Evolutionary conservation across 2,888 invertebrate genomes (phyloP), one percentile per base, ranked within the genome.

Genomic region (Scrobipalpa costella): DNA sequence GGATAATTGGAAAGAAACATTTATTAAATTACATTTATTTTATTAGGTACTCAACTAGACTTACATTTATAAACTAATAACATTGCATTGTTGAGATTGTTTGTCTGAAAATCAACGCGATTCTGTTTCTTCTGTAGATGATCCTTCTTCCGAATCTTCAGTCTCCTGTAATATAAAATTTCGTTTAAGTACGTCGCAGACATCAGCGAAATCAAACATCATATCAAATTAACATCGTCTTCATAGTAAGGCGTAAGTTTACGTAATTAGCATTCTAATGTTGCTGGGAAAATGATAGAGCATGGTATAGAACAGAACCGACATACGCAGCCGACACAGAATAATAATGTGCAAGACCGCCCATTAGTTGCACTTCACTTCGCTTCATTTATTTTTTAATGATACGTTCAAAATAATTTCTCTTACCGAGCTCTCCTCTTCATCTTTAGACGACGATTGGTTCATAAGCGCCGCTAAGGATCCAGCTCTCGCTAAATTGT

Each of bases 391-490:
- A 40, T 13, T 13, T 40, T 40, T 13, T 40, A 40, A 40, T 40
- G 13, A 40, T 13, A 40, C 40, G 13, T 13, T 40, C 13, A 13
- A 3, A 33, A 55, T 19, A 21, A 9, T 52, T 50, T 21, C 17
- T 13, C 63, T 74, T 81, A 90, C 90, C 75, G 88, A 78, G 44
- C 83, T 80, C 33, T 86, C 85, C 0, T 83, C 85, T 59, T 85
- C 82, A 6, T 84, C 83, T 72, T 81, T 85, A 7, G 81, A 78
- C 0, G 83, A 72, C 1, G 88, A 84, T 57, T 86, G 80, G 73
- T 85, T 88, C 84, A 89, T 85, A 8, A 90, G 77, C 8, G 85
- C 83, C 11, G 85, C 86, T 40, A 90, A 71, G 0, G 90, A 90
- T 66, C 73, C 80, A 0, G 90, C 79, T 65, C 86, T 80, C n/a